phyloP scores from a whole-genome alignment of 2,888 invertebrate genomes.

The Hemithea aestivaria region DNA sequence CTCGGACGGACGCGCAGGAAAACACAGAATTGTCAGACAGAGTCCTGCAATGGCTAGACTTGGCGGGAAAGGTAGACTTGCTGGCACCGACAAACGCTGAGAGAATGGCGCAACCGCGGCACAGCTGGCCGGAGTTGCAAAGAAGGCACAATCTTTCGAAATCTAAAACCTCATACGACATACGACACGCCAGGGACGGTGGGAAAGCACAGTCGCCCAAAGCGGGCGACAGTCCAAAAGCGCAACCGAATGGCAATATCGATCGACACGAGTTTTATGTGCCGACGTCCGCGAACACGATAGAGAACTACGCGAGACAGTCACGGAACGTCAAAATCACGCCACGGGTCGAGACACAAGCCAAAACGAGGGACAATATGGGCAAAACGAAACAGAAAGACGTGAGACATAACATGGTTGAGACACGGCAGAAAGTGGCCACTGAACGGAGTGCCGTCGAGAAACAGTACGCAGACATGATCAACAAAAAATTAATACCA shows the following conservation, averaged over 20 bases:
- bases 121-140: constrained; percentile 69
- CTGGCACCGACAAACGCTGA: constrained; percentile 55
- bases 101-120: constrained; percentile 61
- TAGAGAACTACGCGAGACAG: constrained; percentile 74
- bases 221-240: constrained; percentile 49
- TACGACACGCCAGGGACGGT: constrained; percentile 47
- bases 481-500: constrained; percentile 66
- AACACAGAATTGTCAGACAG: constrained; percentile 81
- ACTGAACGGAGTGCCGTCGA: constrained; percentile 58
- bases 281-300: constrained; percentile 69
- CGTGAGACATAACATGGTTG: constrained; percentile 47
- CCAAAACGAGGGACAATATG: constrained; percentile 44
- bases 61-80: constrained; percentile 81
- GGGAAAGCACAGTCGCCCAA: constrained; percentile 45
- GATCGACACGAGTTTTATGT: constrained; percentile 68
- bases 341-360: constrained; percentile 47
- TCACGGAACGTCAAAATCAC: constrained; percentile 65
- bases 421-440: constrained; percentile 62
- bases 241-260: constrained; percentile 54
- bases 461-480: constrained; percentile 65
- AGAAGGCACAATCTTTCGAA: constrained; percentile 51
- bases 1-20: constrained; percentile 51
- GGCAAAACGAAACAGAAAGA: constrained; percentile 57
- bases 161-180: constrained; percentile 59
- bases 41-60: constrained; percentile 88